phyloP scores from a whole-genome alignment of 2,888 invertebrate species.

The Drosophila fulvimacula region DNA sequence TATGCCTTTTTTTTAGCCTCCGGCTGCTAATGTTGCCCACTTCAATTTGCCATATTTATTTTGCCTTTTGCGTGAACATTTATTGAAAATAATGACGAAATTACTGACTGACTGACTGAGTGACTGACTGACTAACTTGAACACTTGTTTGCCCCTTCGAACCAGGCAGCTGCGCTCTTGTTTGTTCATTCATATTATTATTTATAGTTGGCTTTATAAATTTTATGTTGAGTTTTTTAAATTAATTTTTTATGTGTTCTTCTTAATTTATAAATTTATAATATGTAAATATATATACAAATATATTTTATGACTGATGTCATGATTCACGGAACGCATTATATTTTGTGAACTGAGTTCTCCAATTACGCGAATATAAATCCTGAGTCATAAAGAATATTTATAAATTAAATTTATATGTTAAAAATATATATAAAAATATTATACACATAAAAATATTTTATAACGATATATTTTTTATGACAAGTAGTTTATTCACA shows the following conservation, averaged over 20 bases:
- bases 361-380: background rate
- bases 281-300: background rate
- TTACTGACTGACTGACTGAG: constrained; percentile 39
- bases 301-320: background rate
- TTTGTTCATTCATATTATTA: constrained; percentile 14
- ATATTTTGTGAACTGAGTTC: background rate
- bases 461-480: too few species aligned
- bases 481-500: background rate
- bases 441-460: too few species aligned
- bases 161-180: constrained; percentile 30
- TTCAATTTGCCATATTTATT: constrained; percentile 77
- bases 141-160: constrained; percentile 49
- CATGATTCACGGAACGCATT: too few species aligned
- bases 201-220: background rate
- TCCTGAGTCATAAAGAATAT: too few species aligned
- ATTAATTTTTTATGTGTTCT: background rate
- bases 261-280: background rate
- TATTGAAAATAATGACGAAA: constrained; percentile 66
- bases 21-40: constrained; percentile 59
- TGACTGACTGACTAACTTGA: constrained; percentile 33
- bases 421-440: too few species aligned
- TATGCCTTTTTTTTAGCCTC: constrained; percentile 26
- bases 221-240: background rate
- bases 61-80: constrained; percentile 62
- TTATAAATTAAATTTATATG: background rate